phyloP scores from a whole-genome alignment of 2,797 vertebrate species.

The Eptatretus atami region DNA sequence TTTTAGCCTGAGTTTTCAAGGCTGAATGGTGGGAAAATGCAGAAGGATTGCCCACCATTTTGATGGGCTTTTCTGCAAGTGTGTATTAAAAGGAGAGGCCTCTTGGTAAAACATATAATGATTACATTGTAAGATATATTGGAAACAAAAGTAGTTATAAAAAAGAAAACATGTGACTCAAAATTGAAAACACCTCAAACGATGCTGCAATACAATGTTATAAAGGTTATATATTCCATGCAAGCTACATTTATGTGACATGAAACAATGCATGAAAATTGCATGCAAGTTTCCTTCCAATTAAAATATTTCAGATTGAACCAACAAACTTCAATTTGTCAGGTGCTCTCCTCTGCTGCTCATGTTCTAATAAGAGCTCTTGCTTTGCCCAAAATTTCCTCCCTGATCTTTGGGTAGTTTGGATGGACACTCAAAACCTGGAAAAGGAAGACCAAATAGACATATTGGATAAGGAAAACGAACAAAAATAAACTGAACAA shows the following conservation, averaged over 20 bases:
- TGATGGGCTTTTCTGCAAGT: no score
- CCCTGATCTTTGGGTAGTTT: conserved; percentile 69
- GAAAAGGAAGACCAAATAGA: conserved; percentile 1
- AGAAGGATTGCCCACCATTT: no score
- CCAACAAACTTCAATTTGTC: no score
- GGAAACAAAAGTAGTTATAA: neutral
- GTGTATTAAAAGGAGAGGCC: no score
- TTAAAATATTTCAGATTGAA: no score
- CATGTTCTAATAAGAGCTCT: conserved; percentile 36
- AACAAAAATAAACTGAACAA: no score
- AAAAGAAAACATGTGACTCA: neutral
- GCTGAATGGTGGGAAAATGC: no score
- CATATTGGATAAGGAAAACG: no score
- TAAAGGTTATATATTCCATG: neutral
- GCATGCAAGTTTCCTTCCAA: no score
- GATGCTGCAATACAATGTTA: neutral
- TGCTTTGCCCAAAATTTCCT: conserved; percentile 87
- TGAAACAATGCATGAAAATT: no score
- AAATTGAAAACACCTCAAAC: neutral
- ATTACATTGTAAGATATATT: neutral
- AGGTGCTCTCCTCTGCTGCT: conserved; percentile 6
- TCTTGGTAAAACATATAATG: neutral
- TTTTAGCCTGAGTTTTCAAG: no score
- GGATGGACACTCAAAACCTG: conserved; percentile 63
- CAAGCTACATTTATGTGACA: no score